phyloP scores from a whole-genome alignment of 2,888 invertebrate species.

The Sphaerophoria taeniata region DNA sequence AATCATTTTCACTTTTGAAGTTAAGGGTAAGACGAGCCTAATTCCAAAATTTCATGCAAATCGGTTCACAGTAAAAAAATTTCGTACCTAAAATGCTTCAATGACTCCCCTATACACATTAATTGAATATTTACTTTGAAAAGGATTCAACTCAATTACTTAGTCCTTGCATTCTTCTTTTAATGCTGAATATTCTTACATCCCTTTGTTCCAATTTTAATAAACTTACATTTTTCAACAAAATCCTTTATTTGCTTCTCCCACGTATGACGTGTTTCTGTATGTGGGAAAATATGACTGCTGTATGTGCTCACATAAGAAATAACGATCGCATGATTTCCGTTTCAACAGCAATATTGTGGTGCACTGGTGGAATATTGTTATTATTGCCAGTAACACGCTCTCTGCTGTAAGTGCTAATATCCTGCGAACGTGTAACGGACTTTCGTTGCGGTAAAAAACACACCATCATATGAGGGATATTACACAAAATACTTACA shows the following conservation, averaged over 20 bases:
- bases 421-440: constrained; percentile 58
- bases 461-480: constrained; percentile 20
- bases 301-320: constrained; percentile 2
- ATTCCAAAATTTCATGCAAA: too few species aligned
- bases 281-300: background rate
- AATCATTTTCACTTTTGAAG: too few species aligned
- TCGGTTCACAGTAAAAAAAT: too few species aligned
- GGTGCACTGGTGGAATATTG: constrained; percentile 5
- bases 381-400: constrained; percentile 64
- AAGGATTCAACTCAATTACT: too few species aligned
- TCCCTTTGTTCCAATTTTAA: constrained; percentile 47
- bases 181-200: too few species aligned
- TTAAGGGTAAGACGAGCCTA: too few species aligned
- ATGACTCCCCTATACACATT: too few species aligned
- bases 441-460: constrained; percentile 34
- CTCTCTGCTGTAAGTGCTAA: constrained; percentile 32
- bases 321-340: constrained; percentile 4
- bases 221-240: constrained; percentile 61
- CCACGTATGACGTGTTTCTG: background rate
- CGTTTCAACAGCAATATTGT: background rate
- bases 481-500: constrained; percentile 17
- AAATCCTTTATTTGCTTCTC: background rate
- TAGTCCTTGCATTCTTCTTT: too few species aligned
- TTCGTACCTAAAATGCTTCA: too few species aligned
- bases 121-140: too few species aligned